Base-by-base conservation (phyloP, 2,888 invertebrate species). In the Pherbina coryleti region DNA sequence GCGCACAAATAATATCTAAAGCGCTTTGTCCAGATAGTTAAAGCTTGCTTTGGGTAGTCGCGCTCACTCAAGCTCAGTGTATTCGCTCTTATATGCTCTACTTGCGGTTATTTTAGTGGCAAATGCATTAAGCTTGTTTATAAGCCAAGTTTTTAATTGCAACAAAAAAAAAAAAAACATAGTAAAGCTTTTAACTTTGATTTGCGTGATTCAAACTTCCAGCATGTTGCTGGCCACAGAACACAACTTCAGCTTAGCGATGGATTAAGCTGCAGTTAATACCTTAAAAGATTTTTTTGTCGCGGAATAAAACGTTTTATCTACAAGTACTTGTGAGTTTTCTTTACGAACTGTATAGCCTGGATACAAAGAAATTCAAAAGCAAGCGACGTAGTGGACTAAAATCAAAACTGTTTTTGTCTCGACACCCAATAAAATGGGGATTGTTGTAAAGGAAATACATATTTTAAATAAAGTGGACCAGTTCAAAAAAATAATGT, bases 1-100 rank as follows among this genome's bases (percentile, higher is more conserved):
- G 77, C 80, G 79, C 79, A 79, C 81, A 83, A 83, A 83, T 83
- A 83, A 81, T 78, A 79, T 79, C 79, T 79, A 78, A 74, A 81
- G 72, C 81, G 66, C 44, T 77, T 70, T 79, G 77, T 73, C 2
- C 44, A 44, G 44, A 44, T 44, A 44, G 44, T 44, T 44, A 44
- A 44, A 44, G 44, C 44, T 44, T 44, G 14, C 11, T 1, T 44
- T 44, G 44, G 44, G 14, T 14, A 44, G 11, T 11, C 79, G 77
- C 78, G 82, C 77, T 75, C 82, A 82, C 80, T 81, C 81, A 82
- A 83, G 79, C 72, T 67, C 75, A 62, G 11, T 44, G 44, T 44
- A 14, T 11, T 49, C 60, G 17, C 79, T 79, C 78, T 77, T 74
- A 71, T 51, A 77, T 70, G 57, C 37, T 73, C 62, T 14, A 44